These are phyloP conservation scores for Amblyjoppa fuscipennis DNA, from an alignment of 2,888 invertebrate genomes.

Conservation along the genomic window DNA sequence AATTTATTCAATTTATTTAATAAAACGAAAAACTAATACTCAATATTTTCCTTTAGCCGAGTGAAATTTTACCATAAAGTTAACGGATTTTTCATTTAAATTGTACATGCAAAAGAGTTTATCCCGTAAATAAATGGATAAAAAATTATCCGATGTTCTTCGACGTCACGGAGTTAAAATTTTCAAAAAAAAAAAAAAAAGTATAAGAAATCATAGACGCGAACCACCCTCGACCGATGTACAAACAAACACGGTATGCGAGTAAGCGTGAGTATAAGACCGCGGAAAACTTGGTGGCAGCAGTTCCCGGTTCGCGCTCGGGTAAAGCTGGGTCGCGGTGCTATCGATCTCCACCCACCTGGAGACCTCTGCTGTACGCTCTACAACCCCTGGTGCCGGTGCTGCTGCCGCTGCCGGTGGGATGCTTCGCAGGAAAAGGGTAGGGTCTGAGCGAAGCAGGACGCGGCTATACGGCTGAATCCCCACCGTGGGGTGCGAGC, in stretches of 20 bases:
- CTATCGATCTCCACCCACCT: slow-evolving; percentile 84
- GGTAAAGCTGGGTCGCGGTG: slow-evolving; percentile 83
- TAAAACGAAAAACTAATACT: too few species aligned
- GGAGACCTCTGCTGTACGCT: slow-evolving; percentile 76
- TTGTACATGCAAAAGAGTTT: too few species aligned
- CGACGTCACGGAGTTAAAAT: too few species aligned
- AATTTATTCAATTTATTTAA: too few species aligned
- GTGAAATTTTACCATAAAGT: too few species aligned
- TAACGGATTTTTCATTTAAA: too few species aligned
- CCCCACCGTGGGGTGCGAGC: slow-evolving; percentile 15
- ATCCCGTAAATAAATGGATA: too few species aligned
- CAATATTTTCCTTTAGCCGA: too few species aligned
- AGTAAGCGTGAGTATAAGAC: slow-evolving; percentile 62
- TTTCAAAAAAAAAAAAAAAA: background rate
- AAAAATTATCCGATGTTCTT: too few species aligned
- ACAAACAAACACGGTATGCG: background rate
- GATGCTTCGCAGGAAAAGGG: slow-evolving; percentile 60
- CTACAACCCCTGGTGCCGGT: slow-evolving; percentile 57
- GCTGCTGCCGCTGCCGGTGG: slow-evolving; percentile 48
- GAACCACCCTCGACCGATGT: background rate
- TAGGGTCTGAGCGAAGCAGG: slow-evolving; percentile 54
- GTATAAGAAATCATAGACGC: too few species aligned
- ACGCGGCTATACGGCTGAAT: slow-evolving; percentile 11
- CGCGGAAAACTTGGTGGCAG: slow-evolving; percentile 77
- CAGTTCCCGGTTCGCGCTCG: slow-evolving; percentile 77